Percentiles rank a stretch among this genome's conserved stretches.
Conservation (phyloP, 2,888 invertebrate genomes). For the Conistra vaccinii region DNA sequence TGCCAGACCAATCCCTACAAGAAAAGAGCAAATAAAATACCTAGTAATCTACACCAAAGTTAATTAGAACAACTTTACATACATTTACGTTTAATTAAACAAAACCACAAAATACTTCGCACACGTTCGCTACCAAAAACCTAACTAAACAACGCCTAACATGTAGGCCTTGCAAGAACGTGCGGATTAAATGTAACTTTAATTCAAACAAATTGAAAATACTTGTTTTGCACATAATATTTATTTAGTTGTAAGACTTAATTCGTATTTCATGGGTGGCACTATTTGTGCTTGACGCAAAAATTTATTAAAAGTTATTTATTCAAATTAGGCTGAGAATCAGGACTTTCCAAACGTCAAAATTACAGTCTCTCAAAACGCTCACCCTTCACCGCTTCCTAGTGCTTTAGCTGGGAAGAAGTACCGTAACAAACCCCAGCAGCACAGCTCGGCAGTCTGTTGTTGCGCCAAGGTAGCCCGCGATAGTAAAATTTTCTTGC, state of each 20-base stretch:
- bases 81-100: conserved; percentile 21
- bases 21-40: background rate
- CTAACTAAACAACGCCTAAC: background rate
- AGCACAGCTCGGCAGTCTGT: too few relatives aligned
- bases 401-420: too few relatives aligned
- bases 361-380: too few relatives aligned
- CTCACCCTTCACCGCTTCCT: too few relatives aligned
- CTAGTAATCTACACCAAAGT: background rate
- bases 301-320: too few relatives aligned
- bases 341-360: too few relatives aligned
- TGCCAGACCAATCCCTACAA: background rate
- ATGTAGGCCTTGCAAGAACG: background rate
- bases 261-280: too few relatives aligned
- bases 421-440: too few relatives aligned
- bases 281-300: background rate
- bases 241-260: background rate
- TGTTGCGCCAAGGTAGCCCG: too few relatives aligned
- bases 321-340: too few relatives aligned
- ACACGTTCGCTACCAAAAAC: background rate
- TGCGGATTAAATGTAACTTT: background rate
- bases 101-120: conserved; percentile 12
- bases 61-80: conserved; percentile 15
- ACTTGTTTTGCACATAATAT: too few relatives aligned
- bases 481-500: too few relatives aligned
- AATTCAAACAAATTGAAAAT: background rate